These are phyloP conservation scores for Thrips palmi DNA, from an alignment of 1,140 invertebrate species.

Conservation along the genomic window DNA sequence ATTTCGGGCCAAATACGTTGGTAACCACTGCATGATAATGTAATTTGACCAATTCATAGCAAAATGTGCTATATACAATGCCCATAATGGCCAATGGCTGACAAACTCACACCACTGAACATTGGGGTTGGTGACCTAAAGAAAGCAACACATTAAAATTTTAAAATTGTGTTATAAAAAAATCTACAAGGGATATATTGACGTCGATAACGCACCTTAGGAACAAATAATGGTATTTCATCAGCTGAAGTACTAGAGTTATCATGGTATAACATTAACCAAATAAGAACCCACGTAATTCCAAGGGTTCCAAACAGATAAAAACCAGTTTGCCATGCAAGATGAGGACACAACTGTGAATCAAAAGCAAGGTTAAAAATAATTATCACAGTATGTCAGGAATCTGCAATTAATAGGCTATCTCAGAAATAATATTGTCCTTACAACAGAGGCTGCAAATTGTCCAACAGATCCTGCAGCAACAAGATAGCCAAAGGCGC, in stretches of 20 bases:
- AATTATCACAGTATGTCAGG: background rate
- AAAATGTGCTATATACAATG: constrained; percentile 62
- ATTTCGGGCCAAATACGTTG: constrained; percentile 48
- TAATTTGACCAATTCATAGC: constrained; percentile 74
- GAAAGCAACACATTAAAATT: constrained; percentile 1
- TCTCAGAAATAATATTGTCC: constrained; percentile 13
- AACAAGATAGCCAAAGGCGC: constrained; percentile 58
- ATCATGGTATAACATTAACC: constrained; percentile 41
- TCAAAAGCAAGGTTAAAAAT: constrained; percentile 13
- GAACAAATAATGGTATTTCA: constrained; percentile 42
- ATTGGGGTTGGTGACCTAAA: constrained; percentile 31
- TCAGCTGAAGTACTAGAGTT: constrained; percentile 31
- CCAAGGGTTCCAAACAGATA: constrained; percentile 53
- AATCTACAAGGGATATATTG: too few species aligned
- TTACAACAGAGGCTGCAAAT: constrained; percentile 53
- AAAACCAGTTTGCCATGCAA: constrained; percentile 51
- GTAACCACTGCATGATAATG: constrained; percentile 71
- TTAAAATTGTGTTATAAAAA: constrained; percentile 6
- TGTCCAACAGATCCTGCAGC: constrained; percentile 58
- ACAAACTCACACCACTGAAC: constrained; percentile 48
- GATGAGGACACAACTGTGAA: constrained; percentile 39
- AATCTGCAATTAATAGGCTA: background rate
- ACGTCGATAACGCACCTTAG: constrained; percentile 37
- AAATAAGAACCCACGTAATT: constrained; percentile 48
- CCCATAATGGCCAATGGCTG: constrained; percentile 53